These are phyloP conservation scores for Varanus komodoensis DNA, from an alignment of 2,113 vertebrate genomes.

Conservation along the genomic window DNA sequence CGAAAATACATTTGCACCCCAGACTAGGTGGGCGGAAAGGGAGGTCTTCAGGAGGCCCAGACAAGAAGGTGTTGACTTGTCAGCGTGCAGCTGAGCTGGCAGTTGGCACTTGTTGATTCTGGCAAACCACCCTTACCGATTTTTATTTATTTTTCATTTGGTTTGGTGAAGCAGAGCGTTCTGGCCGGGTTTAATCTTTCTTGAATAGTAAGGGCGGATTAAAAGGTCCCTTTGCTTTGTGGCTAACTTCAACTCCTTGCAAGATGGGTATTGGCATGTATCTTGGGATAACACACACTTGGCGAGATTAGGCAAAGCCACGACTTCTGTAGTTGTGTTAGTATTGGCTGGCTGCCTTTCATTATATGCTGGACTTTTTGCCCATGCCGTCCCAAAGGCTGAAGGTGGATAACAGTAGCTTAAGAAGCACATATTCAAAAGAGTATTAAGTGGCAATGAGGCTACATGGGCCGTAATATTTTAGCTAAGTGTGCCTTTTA, in stretches of 20 bases:
- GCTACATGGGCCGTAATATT: neutral
- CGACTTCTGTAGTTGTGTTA: neutral
- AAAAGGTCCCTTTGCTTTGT: slow-evolving; percentile 56
- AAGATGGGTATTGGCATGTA: neutral
- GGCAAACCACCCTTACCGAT: slow-evolving; percentile 50
- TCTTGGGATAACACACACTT: neutral
- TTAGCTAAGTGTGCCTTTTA: neutral
- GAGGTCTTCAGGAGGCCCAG: slow-evolving; percentile 38
- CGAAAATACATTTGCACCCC: slow-evolving; percentile 12
- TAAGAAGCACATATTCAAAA: neutral
- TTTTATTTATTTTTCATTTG: neutral
- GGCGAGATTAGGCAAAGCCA: neutral
- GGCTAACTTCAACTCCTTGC: slow-evolving; percentile 56
- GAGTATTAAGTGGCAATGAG: neutral
- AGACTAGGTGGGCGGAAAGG: slow-evolving; percentile 43
- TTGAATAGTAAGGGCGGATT: slow-evolving; percentile 49
- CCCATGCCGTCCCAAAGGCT: neutral
- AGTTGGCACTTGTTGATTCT: slow-evolving; percentile 69
- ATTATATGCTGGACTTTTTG: neutral
- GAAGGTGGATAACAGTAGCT: neutral
- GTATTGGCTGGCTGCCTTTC: neutral
- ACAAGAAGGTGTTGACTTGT: slow-evolving; percentile 55
- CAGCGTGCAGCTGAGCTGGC: slow-evolving; percentile 28
- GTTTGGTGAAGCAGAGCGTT: slow-evolving; percentile 32
- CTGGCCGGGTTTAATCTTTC: slow-evolving; percentile 63